A percentile compares a stretch with the other conserved stretches of the same genome.
phyloP scores from a whole-genome alignment of 2,888 invertebrate genomes.

The Mayetiola destructor region DNA sequence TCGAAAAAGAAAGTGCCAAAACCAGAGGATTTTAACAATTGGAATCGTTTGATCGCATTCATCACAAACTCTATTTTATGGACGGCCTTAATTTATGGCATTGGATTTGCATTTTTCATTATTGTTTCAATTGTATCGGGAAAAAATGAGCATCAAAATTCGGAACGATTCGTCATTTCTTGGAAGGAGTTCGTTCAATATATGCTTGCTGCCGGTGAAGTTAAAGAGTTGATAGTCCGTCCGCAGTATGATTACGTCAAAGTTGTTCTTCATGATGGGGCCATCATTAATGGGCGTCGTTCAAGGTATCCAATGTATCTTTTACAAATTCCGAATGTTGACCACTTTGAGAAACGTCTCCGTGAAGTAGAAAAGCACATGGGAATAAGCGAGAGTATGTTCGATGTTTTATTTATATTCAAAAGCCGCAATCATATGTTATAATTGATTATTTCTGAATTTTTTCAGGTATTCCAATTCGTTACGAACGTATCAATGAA shows the following conservation, averaged over 20 bases:
- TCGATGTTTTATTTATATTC: too few species aligned
- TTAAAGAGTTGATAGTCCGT: constrained; percentile 68
- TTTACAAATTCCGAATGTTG: constrained; percentile 72
- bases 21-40: too few species aligned
- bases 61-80: background rate
- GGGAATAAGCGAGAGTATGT: constrained; percentile 60
- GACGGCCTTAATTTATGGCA: background rate
- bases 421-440: background rate
- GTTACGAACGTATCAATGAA: constrained; percentile 68
- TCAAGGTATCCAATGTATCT: constrained; percentile 51
- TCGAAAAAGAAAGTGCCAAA: too few species aligned
- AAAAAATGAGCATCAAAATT: background rate
- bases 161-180: constrained; percentile 43
- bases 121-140: background rate
- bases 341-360: constrained; percentile 80
- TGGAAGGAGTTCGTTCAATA: constrained; percentile 96
- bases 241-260: constrained; percentile 76
- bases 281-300: constrained; percentile 67
- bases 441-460: constrained; percentile 17
- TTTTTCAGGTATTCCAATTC: constrained; percentile 51
- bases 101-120: background rate
- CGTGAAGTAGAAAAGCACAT: constrained; percentile 67
- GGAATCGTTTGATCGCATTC: background rate
- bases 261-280: constrained; percentile 70
- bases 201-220: constrained; percentile 89